Base-by-base conservation (phyloP, 2,888 invertebrate genomes). In the Spilarctia lutea region DNA sequence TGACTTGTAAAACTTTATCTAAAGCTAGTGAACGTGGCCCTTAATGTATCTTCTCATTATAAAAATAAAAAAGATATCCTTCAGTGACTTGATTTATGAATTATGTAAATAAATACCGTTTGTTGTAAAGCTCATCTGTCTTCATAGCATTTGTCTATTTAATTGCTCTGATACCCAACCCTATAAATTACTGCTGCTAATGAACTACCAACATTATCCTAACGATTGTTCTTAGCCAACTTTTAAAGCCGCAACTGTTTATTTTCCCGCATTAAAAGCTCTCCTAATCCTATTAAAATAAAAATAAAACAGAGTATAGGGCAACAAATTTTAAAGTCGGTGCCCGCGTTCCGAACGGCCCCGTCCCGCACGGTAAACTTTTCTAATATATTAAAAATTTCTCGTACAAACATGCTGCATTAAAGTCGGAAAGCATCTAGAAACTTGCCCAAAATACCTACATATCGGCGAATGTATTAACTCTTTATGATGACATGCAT, bases 311-410 rank as follows among this genome's bases (percentile, higher is more conserved):
- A 81, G 75, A 80, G 81, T 84, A 87, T 85, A 84, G 76, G 83
- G 82, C 83, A 92, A 91, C 91, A 90, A 90, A 91, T 91, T 91
- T 90, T 88, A 89, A 92, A 92, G 91, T 90, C 86, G 80, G 86
- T 84, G 79, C 84, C 82, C 81, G 81, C 83, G 80, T 83, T 83
- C 78, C 82, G 85, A 81, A 83, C 81, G 81, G 89, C 85, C 80
- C 85, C 85, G 88, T 81, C 84, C 86, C 81, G 81, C 68, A 76
- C 83, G 89, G 78, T 70, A 81, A 93, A 93, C 89, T 93, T 92
- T 92, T 89, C 89, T 90, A 91, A 93, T 92, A 92, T 92, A 92
- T 92, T 92, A 91, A 91, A 93, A 91, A 90, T 87, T 89, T 83
- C 79, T 84, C 87, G 86, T 86, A 88, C 90, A 90, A 89, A 91